Base-by-base conservation (phyloP, 92 coral and sea anemone genomes). In the Paramuricea clavata region DNA sequence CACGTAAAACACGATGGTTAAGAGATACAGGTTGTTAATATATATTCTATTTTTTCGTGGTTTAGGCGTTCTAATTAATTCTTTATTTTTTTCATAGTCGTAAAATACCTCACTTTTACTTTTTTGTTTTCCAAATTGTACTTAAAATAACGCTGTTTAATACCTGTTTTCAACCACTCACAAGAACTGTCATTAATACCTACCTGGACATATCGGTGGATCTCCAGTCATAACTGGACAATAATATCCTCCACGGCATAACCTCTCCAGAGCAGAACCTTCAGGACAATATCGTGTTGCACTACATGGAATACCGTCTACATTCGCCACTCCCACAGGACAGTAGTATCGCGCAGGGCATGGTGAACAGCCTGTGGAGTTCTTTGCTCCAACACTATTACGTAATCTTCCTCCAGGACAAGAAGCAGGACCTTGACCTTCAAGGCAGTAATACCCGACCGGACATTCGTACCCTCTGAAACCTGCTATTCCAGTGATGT, bases 281-380 rank as follows among this genome's bases (percentile, higher is more conserved):
- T 75, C 90, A 16, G 83, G 86, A 27, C 99, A 97, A 77, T 84
- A 97, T 76, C 91, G 93, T 25, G 50, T 85, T 2, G 93, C 82
- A 31, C 92, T 85, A 74, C 99, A 97, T 31, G 98, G 94, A 43
- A 94, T 91, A 56, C 99, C 99, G 23, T 93, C 89, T 0, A 91
- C 81, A 70, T 97, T 97, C 1, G 94, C 82, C 41, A 50, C 79
- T 91, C 92, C 92, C 27, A 83, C 81, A 6, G 99, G 98, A 59
- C 99, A 97, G 72, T 93, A 97, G 61, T 88, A 88, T 12, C 97
- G 94, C 0, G 95, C 97, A 0, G 99, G 99, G 52, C 99, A 97
- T 12, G 85, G 87, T 30, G 82, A 87, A 59, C 99, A 97, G 22
- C 94, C 99, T 17, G 90, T 80, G 22, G 74, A 74, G 32, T 89